Evolutionary conservation across 2,797 vertebrate species (phyloP), one percentile per base, ranked within the genome.

Genomic region (Molossus alvarezi): DNA sequence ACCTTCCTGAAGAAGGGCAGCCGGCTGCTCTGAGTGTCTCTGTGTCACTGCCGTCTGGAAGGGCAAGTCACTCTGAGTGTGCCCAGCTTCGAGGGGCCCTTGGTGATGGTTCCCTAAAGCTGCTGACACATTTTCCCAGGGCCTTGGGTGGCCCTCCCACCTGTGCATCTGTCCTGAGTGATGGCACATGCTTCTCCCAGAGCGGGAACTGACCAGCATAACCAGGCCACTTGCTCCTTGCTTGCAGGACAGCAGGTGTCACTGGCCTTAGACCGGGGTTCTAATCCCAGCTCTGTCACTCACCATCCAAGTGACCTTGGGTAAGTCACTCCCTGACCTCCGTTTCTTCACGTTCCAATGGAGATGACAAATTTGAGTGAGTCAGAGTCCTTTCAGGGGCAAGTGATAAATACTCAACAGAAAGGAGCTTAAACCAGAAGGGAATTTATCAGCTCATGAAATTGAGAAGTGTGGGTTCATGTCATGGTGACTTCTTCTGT

Each of bases 351-450:
- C 13, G 29, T 94, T 90, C 62, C 75, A 82, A 4, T 33, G 41
- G 73, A 88, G 18, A 80, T 21, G 65, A 71, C n/a, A 75, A 69
- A n/a, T 15, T 69, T 77, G 37, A 65, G 15, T 25, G 57, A 89
- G 51, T 92, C 60, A 25, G 53, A 88, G 72, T 5, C 1, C 3
- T 81, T 55, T 88, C n/a, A 67, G 37, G 37, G 21, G 62, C 48
- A 57, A 67, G 29, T 45, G 71, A 84, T 60, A 69, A 76, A 69
- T 23, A 51, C 4, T 65, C 51, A 90, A 11, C 25, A 79, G 53
- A 76, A 53, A 84, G 27, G 45, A 79, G 25, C 45, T 94, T 79
- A 92, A 69, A 37, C 64, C 81, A 23, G 96, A 90, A 90, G 13
- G 33, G 58, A 57, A 37, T 21, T 41, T 73, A 62, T 48, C 51